A percentile compares a stretch with the other conserved stretches of the same genome.
Evolutionary conservation across 1,140 invertebrate genomes (phyloP).

Genomic region (Trichonephila clavipes): DNA sequence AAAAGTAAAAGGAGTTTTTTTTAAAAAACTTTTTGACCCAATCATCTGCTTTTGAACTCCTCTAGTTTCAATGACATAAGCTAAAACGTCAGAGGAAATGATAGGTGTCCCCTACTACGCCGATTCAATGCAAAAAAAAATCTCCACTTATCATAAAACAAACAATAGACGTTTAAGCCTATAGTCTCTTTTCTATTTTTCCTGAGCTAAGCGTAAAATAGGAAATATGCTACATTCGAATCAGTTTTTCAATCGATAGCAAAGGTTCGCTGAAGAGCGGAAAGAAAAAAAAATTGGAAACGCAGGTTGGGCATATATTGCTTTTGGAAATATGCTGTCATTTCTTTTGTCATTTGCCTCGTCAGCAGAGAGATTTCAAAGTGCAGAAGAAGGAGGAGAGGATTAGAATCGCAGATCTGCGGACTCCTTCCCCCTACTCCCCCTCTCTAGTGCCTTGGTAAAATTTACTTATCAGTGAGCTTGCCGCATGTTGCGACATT

Average conservation of each 20-base stretch:
- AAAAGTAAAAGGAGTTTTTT: too few species aligned
- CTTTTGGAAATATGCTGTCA: constrained; percentile 70
- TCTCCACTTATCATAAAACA: constrained; percentile 15
- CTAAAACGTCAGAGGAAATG: neutral
- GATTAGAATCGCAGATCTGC: constrained; percentile 47
- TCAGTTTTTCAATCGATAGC: constrained; percentile 67
- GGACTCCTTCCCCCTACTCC: neutral
- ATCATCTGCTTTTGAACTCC: neutral
- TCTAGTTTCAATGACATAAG: neutral
- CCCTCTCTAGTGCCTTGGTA: neutral
- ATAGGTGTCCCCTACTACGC: neutral
- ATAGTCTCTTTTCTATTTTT: constrained; percentile 49
- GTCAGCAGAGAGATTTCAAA: constrained; percentile 67
- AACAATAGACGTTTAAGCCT: constrained; percentile 49
- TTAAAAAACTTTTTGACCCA: too few species aligned
- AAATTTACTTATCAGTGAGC: constrained; percentile 67
- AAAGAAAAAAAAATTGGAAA: constrained; percentile 34
- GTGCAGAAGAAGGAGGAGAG: constrained; percentile 15
- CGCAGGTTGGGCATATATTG: constrained; percentile 62
- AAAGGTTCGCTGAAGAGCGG: neutral
- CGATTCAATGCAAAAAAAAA: neutral
- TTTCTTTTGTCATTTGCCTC: constrained; percentile 73
- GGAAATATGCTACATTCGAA: constrained; percentile 64
- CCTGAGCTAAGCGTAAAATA: constrained; percentile 70
- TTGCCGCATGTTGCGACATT: constrained; percentile 36